Conservation (phyloP, 2,888 invertebrate genomes). For the Pherbina coryleti region DNA sequence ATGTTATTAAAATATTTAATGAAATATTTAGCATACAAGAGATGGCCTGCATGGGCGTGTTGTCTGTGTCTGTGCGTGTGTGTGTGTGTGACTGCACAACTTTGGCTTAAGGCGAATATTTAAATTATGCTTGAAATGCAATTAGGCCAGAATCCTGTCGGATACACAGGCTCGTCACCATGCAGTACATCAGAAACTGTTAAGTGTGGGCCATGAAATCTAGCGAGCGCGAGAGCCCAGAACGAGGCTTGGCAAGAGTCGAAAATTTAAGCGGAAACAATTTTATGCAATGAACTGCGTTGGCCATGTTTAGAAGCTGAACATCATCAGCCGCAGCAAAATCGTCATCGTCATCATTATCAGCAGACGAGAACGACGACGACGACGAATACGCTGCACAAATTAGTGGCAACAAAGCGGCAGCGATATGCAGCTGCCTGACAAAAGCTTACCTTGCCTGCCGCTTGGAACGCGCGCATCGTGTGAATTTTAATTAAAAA, state of each 20-base stretch:
- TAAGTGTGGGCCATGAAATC: background rate
- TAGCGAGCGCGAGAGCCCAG: conserved; percentile 16
- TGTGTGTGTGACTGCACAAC: too few relatives aligned
- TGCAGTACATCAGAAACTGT: background rate
- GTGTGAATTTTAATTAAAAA: conserved; percentile 66
- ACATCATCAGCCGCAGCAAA: too few relatives aligned
- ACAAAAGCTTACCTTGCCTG: background rate
- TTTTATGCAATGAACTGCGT: background rate
- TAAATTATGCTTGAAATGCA: background rate
- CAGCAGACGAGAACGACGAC: too few relatives aligned
- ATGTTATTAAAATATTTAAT: too few relatives aligned
- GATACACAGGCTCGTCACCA: background rate
- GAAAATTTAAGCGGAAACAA: conserved; percentile 19
- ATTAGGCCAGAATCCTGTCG: conserved; percentile 3
- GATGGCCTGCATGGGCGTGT: too few relatives aligned
- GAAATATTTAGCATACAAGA: too few relatives aligned
- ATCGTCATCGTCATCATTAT: too few relatives aligned
- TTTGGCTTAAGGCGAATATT: too few relatives aligned
- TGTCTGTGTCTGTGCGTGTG: too few relatives aligned
- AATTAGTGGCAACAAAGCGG: too few relatives aligned
- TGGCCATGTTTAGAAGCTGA: background rate
- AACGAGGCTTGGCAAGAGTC: conserved; percentile 41
- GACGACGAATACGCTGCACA: too few relatives aligned
- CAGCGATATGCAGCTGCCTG: background rate
- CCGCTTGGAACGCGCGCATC: conserved; percentile 52